Conservation (phyloP, 2,113 vertebrate genomes). For the Myiagra hebetior region DNA sequence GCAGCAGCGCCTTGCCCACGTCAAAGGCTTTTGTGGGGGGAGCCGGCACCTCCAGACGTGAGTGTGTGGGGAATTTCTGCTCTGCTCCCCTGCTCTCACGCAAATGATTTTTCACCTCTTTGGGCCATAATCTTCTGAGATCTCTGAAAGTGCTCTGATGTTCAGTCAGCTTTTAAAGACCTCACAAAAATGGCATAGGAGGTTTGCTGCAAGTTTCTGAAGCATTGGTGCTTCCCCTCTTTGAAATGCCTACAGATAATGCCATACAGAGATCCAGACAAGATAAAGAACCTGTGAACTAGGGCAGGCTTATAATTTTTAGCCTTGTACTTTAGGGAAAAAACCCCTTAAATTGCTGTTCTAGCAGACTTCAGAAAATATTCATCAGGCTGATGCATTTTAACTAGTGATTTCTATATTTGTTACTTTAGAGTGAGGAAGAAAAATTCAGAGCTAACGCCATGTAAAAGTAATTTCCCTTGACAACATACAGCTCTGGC, state of each 20-base stretch:
- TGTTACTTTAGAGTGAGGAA: background rate
- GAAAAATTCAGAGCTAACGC: background rate
- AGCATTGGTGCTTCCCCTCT: background rate
- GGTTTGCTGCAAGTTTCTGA: background rate
- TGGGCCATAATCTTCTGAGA: rapidly evolving
- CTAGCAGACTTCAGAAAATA: background rate
- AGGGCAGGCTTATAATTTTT: background rate
- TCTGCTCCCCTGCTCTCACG: background rate
- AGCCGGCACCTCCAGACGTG: rapidly evolving
- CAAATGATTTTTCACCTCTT: background rate
- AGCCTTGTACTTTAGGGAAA: background rate
- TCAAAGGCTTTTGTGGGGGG: background rate
- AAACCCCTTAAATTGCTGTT: background rate
- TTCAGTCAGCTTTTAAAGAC: background rate
- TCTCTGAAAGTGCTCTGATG: background rate
- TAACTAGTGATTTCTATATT: background rate
- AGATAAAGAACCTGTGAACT: background rate
- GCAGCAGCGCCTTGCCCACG: background rate
- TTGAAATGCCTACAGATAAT: background rate
- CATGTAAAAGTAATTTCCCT: background rate
- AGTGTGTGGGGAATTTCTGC: background rate
- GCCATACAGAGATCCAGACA: background rate
- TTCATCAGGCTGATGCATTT: background rate
- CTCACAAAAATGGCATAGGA: background rate
- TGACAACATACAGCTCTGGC: background rate